Conservation (phyloP, 2,888 invertebrate species). For the Parnassius smintheus region DNA sequence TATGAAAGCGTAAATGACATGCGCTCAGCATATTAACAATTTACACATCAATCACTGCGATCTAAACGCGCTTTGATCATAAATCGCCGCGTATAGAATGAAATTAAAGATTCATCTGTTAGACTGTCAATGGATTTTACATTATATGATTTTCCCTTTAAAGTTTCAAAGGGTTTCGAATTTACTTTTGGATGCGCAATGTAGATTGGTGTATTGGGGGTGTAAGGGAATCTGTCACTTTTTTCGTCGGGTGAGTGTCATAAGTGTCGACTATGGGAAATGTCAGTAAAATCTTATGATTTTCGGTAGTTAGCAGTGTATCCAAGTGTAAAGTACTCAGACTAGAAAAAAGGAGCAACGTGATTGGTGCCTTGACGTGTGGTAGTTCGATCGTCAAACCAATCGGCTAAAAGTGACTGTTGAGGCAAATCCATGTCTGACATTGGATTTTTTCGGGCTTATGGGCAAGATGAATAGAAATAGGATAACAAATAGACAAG, state of each 20-base stretch:
- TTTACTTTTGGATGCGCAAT: neutral
- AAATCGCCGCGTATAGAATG: constrained; percentile 31
- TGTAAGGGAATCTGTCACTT: too few relatives aligned
- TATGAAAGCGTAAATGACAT: constrained; percentile 38
- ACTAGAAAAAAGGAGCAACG: too few relatives aligned
- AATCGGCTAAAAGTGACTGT: too few relatives aligned
- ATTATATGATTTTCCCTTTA: constrained; percentile 8
- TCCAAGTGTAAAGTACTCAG: too few relatives aligned
- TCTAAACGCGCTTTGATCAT: constrained; percentile 30
- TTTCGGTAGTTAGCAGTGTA: too few relatives aligned
- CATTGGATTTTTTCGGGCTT: too few relatives aligned
- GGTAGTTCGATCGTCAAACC: too few relatives aligned
- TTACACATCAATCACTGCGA: constrained; percentile 42
- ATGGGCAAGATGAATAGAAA: too few relatives aligned
- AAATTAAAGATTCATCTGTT: constrained; percentile 37
- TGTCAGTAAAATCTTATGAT: neutral
- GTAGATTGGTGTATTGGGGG: too few relatives aligned
- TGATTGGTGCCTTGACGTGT: too few relatives aligned
- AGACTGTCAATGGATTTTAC: constrained; percentile 11
- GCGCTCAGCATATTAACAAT: constrained; percentile 31
- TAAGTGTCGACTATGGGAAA: neutral
- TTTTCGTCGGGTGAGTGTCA: neutral
- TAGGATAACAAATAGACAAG: too few relatives aligned
- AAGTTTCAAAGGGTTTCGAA: constrained; percentile 12
- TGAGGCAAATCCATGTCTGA: too few relatives aligned